These are phyloP conservation scores for Corythoichthys intestinalis DNA, from an alignment of 2,113 vertebrate genomes.

Conservation along the genomic window DNA sequence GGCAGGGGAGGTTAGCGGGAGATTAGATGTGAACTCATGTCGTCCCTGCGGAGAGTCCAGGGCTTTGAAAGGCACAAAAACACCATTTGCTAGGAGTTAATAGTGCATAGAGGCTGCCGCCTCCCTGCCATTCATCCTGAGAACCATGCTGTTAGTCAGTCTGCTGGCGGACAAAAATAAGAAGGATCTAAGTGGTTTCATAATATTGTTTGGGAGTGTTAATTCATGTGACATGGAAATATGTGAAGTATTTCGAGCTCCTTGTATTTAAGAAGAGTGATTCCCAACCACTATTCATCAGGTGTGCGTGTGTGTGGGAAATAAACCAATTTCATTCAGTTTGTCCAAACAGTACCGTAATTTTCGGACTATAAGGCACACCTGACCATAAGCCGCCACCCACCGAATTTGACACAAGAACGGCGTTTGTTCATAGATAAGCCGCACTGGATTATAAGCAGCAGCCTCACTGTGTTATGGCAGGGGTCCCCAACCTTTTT, in stretches of 20 bases:
- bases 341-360: not conserved
- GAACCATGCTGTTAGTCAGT: constrained; percentile 11
- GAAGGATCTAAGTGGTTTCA: not conserved
- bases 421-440: too few species aligned
- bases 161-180: constrained; percentile 2
- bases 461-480: too few species aligned
- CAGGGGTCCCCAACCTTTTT: too few species aligned
- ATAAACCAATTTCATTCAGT: not conserved
- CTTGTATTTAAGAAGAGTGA: not conserved
- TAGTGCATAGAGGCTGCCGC: constrained; percentile 9
- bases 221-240: not conserved
- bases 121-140: constrained; percentile 8
- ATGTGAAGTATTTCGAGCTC: not conserved
- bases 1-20: constrained; percentile 36
- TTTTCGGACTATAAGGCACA: too few species aligned
- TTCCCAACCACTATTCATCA: not conserved
- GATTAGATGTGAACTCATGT: constrained; percentile 54
- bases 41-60: constrained; percentile 30
- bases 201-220: not conserved
- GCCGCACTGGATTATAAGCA: too few species aligned
- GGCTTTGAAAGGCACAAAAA: constrained; percentile 28
- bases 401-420: too few species aligned
- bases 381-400: too few species aligned
- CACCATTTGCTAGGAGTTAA: constrained; percentile 6
- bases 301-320: not conserved